These are phyloP conservation scores for Xyrichtys novacula DNA, from an alignment of 2,797 vertebrate species.

Conservation along the genomic window DNA sequence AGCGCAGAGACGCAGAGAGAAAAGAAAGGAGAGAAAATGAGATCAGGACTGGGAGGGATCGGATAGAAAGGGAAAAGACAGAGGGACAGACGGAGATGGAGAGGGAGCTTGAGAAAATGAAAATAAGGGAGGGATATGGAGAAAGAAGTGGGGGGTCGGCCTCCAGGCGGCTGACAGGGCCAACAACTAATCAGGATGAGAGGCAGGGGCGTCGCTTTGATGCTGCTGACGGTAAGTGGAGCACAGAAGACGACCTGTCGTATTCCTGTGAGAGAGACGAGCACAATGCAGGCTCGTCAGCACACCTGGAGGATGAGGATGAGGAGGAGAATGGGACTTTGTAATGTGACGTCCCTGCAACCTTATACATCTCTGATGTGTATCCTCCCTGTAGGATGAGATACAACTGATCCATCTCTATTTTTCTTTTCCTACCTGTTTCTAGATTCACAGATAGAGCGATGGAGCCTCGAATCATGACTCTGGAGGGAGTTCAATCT, in stretches of 20 bases:
- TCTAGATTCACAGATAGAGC: slow-evolving; percentile 57
- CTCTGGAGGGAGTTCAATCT: slow-evolving; percentile 70
- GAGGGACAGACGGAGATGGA: slow-evolving; percentile 3
- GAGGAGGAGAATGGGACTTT: slow-evolving; percentile 68
- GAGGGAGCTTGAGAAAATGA: slow-evolving; percentile 23
- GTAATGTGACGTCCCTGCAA: slow-evolving; percentile 67
- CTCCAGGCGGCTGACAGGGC: slow-evolving; percentile 19
- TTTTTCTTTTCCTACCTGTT: slow-evolving; percentile 23
- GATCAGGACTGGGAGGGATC: slow-evolving; percentile 25
- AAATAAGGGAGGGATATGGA: not conserved
- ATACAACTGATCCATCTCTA: slow-evolving; percentile 47
- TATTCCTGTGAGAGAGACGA: slow-evolving; percentile 30
- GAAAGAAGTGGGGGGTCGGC: slow-evolving; percentile 1
- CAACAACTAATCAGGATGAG: slow-evolving; percentile 61
- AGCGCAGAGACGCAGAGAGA: not conserved
- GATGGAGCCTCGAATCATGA: slow-evolving; percentile 27
- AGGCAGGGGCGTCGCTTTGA: slow-evolving; percentile 59
- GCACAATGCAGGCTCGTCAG: slow-evolving; percentile 37
- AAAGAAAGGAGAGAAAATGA: slow-evolving; percentile 14
- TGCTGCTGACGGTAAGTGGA: slow-evolving; percentile 50
- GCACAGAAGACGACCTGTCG: slow-evolving; percentile 33
- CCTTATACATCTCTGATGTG: slow-evolving; percentile 54
- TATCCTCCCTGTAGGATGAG: slow-evolving; percentile 59
- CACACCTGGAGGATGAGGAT: not conserved
- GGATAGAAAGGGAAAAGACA: not conserved